These are phyloP conservation scores for Leucophenga varia DNA, from an alignment of 1,140 invertebrate species.

Conservation along the genomic window DNA sequence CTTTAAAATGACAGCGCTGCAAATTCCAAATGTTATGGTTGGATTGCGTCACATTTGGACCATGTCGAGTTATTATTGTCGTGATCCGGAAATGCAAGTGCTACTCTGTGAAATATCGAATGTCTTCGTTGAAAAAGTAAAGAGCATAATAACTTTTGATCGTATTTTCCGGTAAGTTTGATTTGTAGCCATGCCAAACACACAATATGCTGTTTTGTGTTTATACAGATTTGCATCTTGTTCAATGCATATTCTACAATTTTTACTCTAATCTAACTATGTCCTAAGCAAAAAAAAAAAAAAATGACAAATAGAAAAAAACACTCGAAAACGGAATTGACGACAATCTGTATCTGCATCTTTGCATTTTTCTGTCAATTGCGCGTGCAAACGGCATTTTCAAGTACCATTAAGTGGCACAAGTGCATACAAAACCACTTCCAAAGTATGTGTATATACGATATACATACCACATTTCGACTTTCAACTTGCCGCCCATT, in stretches of 20 bases:
- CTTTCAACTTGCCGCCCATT: too few species aligned
- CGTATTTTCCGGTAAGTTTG: conserved; percentile 69
- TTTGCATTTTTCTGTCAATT: too few species aligned
- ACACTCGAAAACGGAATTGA: background rate
- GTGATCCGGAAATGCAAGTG: conserved; percentile 73
- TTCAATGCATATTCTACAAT: too few species aligned
- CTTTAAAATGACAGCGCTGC: conserved; percentile 71
- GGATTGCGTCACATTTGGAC: conserved; percentile 83
- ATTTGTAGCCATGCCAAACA: background rate
- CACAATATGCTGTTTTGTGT: too few species aligned
- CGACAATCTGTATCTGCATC: background rate
- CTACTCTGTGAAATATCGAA: conserved; percentile 79
- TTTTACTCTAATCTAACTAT: too few species aligned
- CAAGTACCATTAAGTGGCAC: too few species aligned
- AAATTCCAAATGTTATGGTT: conserved; percentile 76
- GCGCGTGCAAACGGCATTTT: too few species aligned
- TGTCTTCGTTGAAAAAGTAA: conserved; percentile 75
- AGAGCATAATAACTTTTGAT: conserved; percentile 68
- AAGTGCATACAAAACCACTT: background rate
- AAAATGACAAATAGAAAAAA: too few species aligned
- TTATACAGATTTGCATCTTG: too few species aligned
- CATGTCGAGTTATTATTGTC: conserved; percentile 72
- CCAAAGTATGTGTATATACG: too few species aligned
- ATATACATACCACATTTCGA: too few species aligned
- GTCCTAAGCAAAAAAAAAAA: too few species aligned